Base-by-base conservation (phyloP, 2,888 invertebrate species). In the Euspilapteryx auroguttella region DNA sequence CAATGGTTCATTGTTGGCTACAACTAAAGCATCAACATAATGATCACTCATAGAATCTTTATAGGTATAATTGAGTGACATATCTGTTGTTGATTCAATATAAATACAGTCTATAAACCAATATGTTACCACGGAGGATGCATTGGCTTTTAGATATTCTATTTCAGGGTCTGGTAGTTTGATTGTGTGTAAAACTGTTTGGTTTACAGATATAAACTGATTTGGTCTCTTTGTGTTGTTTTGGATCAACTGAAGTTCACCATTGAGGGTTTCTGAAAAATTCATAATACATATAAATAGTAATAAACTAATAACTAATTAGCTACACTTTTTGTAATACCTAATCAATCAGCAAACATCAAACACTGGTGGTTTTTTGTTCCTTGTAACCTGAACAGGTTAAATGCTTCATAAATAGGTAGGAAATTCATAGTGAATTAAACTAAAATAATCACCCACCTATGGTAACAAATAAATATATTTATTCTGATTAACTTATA, bases 71-170 rank as follows among this genome's bases (percentile, higher is more conserved):
- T 66, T 57, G 35, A 86, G 81, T 7, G 71, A 59, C 24, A 82
- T 79, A 43, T 83, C 80, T 29, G 71, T 63, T 0, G 84, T 81
- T 35, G 80, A 64, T 21, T 86, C 88, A 28, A 83, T 73, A 44
- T 83, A 85, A 28, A 75, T 59, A 46, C 91, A 91, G 54, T 91
- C 87, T 34, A 88, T 77, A 45, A 89, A 90, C 91, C 91, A 91
- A 52, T 82, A 87, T 0, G 86, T 85, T 14, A 79, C 54, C 9
- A 87, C 62, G 4, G 52, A 47, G 2, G 73, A 76, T 0, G 76
- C 50, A 35, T 75, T 76, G 7, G 44, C 36, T 30, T 51, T 47
- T 12, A 90, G 51, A 50, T 77, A 88, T 28, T 78, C 55, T 20
- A 68, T 43, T 52, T 91, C 90, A 11, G 80, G 73, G 13, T 78